These are phyloP conservation scores for Rhagoletis pomonella DNA, from an alignment of 1,140 invertebrate genomes.

Conservation along the genomic window DNA sequence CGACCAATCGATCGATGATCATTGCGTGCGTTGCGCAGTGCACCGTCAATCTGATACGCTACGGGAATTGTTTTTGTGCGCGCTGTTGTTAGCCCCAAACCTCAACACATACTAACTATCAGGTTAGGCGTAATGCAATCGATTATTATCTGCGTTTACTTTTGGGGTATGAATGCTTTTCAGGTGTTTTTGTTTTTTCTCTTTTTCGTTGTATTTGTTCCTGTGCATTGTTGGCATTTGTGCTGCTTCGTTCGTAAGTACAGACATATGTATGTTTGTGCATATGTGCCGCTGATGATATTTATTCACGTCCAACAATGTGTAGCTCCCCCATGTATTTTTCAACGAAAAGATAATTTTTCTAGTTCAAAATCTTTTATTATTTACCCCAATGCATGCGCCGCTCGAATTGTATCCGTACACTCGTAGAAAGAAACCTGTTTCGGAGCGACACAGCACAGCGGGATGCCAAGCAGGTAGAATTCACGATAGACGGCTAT, in stretches of 20 bases:
- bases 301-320: not conserved
- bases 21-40: not conserved
- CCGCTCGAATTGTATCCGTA: not conserved
- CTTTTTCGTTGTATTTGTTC: not conserved
- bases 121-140: slow-evolving; percentile 50
- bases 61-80: not conserved
- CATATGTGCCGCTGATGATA: not conserved
- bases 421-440: not conserved
- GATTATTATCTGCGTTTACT: slow-evolving; percentile 49
- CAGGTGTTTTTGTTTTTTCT: slow-evolving; percentile 10
- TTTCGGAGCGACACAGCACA: slow-evolving; percentile 12
- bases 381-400: slow-evolving; percentile 1
- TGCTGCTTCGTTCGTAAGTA: not conserved
- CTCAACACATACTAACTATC: slow-evolving; percentile 23
- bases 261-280: not conserved
- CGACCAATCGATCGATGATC: not conserved
- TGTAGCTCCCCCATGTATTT: slow-evolving; percentile 1
- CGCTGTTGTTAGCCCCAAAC: not conserved
- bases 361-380: slow-evolving; percentile 51
- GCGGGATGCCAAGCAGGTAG: slow-evolving; percentile 13
- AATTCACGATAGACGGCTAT: not conserved
- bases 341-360: slow-evolving; percentile 52
- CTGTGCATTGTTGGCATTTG: not conserved
- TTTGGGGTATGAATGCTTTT: slow-evolving; percentile 23
- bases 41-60: not conserved